Evolutionary conservation across 2,888 invertebrate genomes (phyloP), one percentile per base, ranked within the genome.

Genomic region (Sepiola atlantica): DNA sequence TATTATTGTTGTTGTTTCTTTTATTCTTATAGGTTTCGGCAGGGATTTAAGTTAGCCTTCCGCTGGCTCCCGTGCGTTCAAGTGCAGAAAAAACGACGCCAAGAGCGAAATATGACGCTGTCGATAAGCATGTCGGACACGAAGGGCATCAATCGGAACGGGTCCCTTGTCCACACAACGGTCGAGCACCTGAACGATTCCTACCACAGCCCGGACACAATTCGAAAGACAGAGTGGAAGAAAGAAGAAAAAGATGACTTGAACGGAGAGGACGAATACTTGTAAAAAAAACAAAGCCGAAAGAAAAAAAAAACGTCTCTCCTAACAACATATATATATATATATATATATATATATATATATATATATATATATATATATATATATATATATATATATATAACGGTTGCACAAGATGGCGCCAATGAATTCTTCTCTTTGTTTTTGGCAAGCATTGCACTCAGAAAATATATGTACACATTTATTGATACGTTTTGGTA

Each of bases 21-120:
- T 93, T 94, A 57, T 94, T 61, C 92, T 97, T 97, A 35, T 97
- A 99, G 99, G 97, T 99, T 99, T 97, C 98, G 99, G 93, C 98
- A 99, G 96, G 99, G 99, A 20, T 99, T 99, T 97, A 98, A 98
- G 97, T 98, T 98, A 97, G 98, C 99, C 97, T 99, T 99, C 97
- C 98, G 98, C 96, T 99, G 99, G 98, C 98, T 99, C 96, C 98
- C 98, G 10, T 98, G 98, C 96, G 98, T 98, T 90, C 95, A 95
- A 4, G 96, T 96, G 94, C 95, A 96, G 92, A 95, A 95, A 90
- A 95, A 95, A 14, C 95, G 95, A 57, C 95, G 96, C 92, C 95
- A 95, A 91, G 95, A 96, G 45, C 94, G 96, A 45, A 95, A 95
- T 93, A 96, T 96, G 94, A 95, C 95, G 28, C 95, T 96, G 14